These are phyloP conservation scores for Caerostris darwini DNA, from an alignment of 1,140 invertebrate genomes.

Conservation along the genomic window DNA sequence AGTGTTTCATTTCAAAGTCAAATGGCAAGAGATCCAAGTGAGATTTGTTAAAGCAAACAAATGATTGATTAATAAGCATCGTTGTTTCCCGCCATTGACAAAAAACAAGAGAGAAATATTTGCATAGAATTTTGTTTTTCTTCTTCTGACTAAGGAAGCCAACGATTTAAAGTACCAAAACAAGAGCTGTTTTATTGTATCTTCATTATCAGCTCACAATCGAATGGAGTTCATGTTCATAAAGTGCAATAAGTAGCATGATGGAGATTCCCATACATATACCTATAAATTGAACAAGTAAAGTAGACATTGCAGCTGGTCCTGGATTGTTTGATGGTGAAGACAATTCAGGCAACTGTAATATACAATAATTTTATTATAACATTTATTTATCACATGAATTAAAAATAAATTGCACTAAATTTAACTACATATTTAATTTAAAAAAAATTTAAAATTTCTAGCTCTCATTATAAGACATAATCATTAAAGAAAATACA, in stretches of 20 bases:
- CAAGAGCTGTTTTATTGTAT: background rate
- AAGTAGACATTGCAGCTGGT: slow-evolving; percentile 79
- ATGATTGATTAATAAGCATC: slow-evolving; percentile 13
- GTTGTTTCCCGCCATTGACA: background rate
- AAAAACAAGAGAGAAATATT: background rate
- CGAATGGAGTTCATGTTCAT: slow-evolving; percentile 91
- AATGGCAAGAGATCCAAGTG: background rate
- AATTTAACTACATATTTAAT: too few species aligned
- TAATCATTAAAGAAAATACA: too few species aligned
- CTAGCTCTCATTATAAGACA: too few species aligned
- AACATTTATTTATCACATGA: too few species aligned
- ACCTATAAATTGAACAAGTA: slow-evolving; percentile 89
- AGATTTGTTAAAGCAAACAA: background rate
- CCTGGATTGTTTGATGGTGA: slow-evolving; percentile 84
- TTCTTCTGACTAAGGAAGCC: slow-evolving; percentile 32
- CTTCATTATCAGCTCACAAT: slow-evolving; percentile 83
- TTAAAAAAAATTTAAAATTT: too few species aligned
- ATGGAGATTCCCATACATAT: slow-evolving; percentile 90
- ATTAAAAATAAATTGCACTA: too few species aligned
- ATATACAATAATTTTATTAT: slow-evolving; percentile 70
- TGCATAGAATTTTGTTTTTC: background rate
- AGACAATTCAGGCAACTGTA: slow-evolving; percentile 89
- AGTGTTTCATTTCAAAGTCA: background rate
- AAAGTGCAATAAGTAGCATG: slow-evolving; percentile 94
- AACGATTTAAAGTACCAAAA: slow-evolving; percentile 21